Base-by-base conservation (phyloP, 2,797 vertebrate genomes). In the Helarctos malayanus region DNA sequence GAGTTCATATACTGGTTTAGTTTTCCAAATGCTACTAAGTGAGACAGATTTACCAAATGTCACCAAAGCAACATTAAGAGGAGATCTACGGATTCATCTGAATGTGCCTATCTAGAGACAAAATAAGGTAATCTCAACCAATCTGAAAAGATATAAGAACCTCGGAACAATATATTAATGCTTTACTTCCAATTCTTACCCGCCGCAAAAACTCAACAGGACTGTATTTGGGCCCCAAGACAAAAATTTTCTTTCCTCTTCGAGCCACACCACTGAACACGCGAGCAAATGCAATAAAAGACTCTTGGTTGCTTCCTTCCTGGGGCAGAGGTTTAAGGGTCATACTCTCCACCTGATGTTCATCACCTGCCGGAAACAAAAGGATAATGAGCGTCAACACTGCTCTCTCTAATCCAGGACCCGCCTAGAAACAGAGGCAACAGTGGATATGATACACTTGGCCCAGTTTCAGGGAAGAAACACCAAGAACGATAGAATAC, bases 201-300 rank as follows among this genome's bases (percentile, higher is more conserved):
- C 97, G 98, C 81, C 89, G 98, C 89, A 99, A 98, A 81, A 99
- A 99, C 73, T 99, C 98, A 27, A 98, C 84, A 0, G 99, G 99
- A 97, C 99, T 99, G 61, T 99, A 99, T 98, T 99, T 99, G 88
- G 99, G 99, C 95, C 99, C 99, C 68, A 99, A 98, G 78, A 99
- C 99, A 97, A 99, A 99, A 73, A 99, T 98, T 76, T 95, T 99
- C 95, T 99, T 99, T 38, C 99, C 99, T 98, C 94, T 99, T 98
- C 97, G 98, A 25, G 99, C 99, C 63, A 99, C 94, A 0, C 99
- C 99, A 15, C 99, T 99, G 99, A 99, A 99, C 27, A 99, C 99
- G 23, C 99, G 98, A 2, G 99, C 99, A 69, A 99, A 99, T 0
- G 99, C 99, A 80, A 99, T 96, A 35, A 99, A 99, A 88, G 98